Evolutionary conservation across 2,888 invertebrate species (phyloP).

Genomic region (Epirrita christyi): DNA sequence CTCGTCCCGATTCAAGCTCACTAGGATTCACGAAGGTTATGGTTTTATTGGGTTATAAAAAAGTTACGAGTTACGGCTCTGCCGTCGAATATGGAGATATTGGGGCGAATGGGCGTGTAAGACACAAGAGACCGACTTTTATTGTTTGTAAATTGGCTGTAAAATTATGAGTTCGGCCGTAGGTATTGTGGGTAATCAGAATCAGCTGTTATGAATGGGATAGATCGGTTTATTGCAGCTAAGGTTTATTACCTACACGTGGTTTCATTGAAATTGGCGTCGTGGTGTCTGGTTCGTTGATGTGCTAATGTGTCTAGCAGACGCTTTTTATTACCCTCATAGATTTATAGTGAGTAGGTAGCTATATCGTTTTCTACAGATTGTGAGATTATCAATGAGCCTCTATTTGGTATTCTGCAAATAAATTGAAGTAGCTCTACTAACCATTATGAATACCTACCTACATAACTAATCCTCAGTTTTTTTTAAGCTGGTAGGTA

Average conservation of each 20-base stretch:
- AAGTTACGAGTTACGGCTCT: conserved; percentile 78
- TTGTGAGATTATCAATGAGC: conserved; percentile 24
- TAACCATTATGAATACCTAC: too few species aligned
- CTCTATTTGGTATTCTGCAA: conserved; percentile 25
- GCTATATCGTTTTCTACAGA: conserved; percentile 32
- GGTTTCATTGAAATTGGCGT: conserved; percentile 60
- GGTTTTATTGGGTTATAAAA: conserved; percentile 83
- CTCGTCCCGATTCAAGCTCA: conserved; percentile 47
- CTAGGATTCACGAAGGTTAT: conserved; percentile 53
- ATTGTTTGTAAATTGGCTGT: conserved; percentile 86
- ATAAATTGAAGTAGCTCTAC: conserved; percentile 6
- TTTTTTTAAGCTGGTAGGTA: background rate
- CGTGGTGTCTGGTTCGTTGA: conserved; percentile 55
- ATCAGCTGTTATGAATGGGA: conserved; percentile 81
- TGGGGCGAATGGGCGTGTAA: conserved; percentile 79
- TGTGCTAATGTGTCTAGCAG: conserved; percentile 52
- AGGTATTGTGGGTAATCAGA: conserved; percentile 81
- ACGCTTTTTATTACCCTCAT: conserved; percentile 37
- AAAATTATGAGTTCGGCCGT: conserved; percentile 83
- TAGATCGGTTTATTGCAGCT: conserved; percentile 78
- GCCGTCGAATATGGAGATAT: conserved; percentile 81
- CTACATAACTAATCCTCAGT: too few species aligned
- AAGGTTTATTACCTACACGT: conserved; percentile 64
- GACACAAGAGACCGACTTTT: conserved; percentile 83
- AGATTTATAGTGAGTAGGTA: conserved; percentile 38